A percentile compares a stretch with the other conserved stretches of the same genome.
Conservation (phyloP, 35 echinoderm and acorn worm genomes). For the Holothuria glaberrima region DNA sequence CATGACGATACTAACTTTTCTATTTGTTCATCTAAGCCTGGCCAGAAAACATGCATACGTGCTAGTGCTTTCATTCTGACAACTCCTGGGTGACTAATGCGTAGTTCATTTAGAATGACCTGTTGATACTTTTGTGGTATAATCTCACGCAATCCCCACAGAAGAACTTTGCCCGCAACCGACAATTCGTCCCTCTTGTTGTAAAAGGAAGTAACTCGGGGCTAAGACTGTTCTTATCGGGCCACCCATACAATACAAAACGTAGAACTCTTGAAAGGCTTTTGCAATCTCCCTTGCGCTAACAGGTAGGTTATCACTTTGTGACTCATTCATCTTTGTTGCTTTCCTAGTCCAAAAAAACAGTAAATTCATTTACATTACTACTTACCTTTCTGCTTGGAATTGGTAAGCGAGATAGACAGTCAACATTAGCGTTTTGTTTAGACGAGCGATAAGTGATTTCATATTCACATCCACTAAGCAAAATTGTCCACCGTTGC, state of each 20-base stretch:
- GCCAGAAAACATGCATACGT: slow-evolving; percentile 54
- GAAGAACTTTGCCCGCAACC: slow-evolving; percentile 18
- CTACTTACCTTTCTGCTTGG: neutral
- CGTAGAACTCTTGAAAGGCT: slow-evolving; percentile 34
- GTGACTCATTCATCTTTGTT: slow-evolving; percentile 32
- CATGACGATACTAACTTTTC: slow-evolving; percentile 10
- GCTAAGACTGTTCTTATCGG: neutral
- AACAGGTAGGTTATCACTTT: slow-evolving; percentile 31
- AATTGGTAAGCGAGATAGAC: slow-evolving; percentile 9
- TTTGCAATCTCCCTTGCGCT: slow-evolving; percentile 9
- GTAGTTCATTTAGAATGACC: slow-evolving; percentile 43
- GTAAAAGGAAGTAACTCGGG: slow-evolving; percentile 1
- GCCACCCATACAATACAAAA: slow-evolving; percentile 58
- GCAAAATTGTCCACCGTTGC: slow-evolving; percentile 61
- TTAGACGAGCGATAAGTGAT: slow-evolving; percentile 20
- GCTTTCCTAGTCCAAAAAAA: slow-evolving; percentile 17
- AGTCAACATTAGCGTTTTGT: slow-evolving; percentile 49
- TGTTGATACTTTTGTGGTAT: slow-evolving; percentile 37
- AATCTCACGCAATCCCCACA: slow-evolving; percentile 49
- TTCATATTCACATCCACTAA: slow-evolving; percentile 49
- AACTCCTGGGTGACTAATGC: slow-evolving; percentile 52
- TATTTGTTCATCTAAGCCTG: slow-evolving; percentile 58
- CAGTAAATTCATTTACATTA: neutral
- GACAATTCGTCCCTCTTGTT: slow-evolving; percentile 36
- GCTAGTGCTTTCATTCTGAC: slow-evolving; percentile 59